A percentile compares a stretch with the other conserved stretches of the same genome.
Conservation (phyloP, 2,888 invertebrate genomes). For the Hypolimnas misippus region DNA sequence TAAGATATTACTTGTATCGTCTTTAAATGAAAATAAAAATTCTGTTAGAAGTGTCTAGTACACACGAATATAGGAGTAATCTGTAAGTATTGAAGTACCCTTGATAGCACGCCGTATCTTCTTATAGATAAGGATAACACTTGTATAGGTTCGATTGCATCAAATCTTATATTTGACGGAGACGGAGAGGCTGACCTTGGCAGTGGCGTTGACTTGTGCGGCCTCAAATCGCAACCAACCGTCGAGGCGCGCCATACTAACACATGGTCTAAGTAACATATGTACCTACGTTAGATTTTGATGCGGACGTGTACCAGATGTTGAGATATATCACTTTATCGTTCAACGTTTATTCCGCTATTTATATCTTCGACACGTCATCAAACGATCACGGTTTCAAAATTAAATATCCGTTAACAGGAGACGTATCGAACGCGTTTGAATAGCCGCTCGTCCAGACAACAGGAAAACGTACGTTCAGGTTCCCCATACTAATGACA, state of each 20-base stretch:
- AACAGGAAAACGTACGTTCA: constrained; percentile 22
- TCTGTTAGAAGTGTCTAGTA: neutral
- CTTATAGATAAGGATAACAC: constrained; percentile 39
- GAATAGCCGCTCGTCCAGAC: constrained; percentile 9
- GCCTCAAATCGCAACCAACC: constrained; percentile 66
- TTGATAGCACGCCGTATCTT: constrained; percentile 35
- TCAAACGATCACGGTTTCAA: constrained; percentile 19
- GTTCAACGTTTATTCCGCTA: constrained; percentile 12
- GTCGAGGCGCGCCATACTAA: constrained; percentile 49
- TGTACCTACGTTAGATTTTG: constrained; percentile 23
- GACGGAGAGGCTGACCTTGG: constrained; percentile 71
- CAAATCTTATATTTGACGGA: constrained; percentile 55
- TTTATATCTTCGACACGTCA: constrained; percentile 28
- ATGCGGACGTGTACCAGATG: constrained; percentile 30
- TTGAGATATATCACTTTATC: constrained; percentile 28
- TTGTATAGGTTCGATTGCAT: constrained; percentile 51
- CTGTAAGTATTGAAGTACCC: constrained; percentile 15
- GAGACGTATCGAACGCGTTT: neutral
- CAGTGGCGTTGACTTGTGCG: constrained; percentile 75
- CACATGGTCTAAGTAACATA: constrained; percentile 48
- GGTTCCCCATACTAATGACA: constrained; percentile 16
- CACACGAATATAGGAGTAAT: neutral
- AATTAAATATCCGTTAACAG: constrained; percentile 27
- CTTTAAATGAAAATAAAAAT: neutral
- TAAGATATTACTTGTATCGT: too few species aligned